These are phyloP conservation scores for Hydropsyche tenuis DNA, from an alignment of 1,140 invertebrate genomes.

Conservation along the genomic window DNA sequence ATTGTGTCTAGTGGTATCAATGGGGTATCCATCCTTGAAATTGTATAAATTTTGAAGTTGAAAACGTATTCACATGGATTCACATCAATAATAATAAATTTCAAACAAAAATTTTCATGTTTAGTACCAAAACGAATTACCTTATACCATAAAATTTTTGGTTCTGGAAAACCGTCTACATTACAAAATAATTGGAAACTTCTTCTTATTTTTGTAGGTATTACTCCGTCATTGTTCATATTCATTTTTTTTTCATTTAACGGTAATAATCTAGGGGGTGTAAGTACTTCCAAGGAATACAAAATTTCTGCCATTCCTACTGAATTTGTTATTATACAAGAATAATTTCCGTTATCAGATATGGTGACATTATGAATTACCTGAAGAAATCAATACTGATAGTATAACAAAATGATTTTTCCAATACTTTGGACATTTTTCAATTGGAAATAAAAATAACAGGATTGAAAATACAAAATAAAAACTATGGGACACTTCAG, in stretches of 20 bases:
- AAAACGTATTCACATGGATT: no score
- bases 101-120: background rate
- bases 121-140: constrained; percentile 44
- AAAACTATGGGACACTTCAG: no score
- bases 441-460: no score
- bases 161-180: constrained; percentile 55
- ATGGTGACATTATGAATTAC: constrained; percentile 55
- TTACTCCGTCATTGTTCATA: constrained; percentile 21
- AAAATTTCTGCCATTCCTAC: constrained; percentile 56
- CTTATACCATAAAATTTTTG: constrained; percentile 59
- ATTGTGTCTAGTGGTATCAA: constrained; percentile 32
- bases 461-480: no score
- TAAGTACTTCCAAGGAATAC: constrained; percentile 54
- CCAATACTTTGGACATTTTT: no score
- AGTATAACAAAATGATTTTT: background rate
- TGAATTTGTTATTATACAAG: constrained; percentile 58
- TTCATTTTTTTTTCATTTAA: constrained; percentile 43
- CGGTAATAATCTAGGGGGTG: constrained; percentile 53
- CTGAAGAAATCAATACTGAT: constrained; percentile 48
- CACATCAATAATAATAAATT: background rate
- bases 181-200: constrained; percentile 58
- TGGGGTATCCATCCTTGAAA: constrained; percentile 42
- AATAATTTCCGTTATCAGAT: constrained; percentile 57
- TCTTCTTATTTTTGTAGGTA: constrained; percentile 53
- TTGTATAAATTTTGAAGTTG: no score